Percentiles rank a stretch among this genome's conserved stretches.
Evolutionary conservation across 2,888 invertebrate species (phyloP).

Genomic region (Phyllotreta cruciferae): DNA sequence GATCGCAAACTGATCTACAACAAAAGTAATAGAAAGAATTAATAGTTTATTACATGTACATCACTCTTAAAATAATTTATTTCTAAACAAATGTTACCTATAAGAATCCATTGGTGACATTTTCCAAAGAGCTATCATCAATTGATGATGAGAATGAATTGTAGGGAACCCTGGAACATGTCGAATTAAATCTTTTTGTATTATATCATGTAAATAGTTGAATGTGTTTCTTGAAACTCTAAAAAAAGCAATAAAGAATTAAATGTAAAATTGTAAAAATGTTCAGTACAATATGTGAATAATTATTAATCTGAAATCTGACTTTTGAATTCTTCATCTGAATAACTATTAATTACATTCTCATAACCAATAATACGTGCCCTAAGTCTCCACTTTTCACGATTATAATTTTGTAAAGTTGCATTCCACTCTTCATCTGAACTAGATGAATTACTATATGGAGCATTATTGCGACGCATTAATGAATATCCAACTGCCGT

Average conservation of each 20-base stretch:
- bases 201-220: constrained; percentile 23
- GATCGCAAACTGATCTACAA: constrained; percentile 27
- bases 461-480: constrained; percentile 26
- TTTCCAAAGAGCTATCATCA: constrained; percentile 31
- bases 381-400: too few relatives aligned
- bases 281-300: constrained; percentile 10
- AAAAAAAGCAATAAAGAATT: constrained; percentile 17
- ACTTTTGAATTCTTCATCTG: constrained; percentile 29
- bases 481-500: constrained; percentile 22
- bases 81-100: constrained; percentile 18
- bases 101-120: constrained; percentile 28
- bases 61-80: too few relatives aligned
- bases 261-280: constrained; percentile 16
- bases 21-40: neutral
- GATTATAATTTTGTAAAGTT: constrained; percentile 25
- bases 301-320: too few relatives aligned
- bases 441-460: constrained; percentile 22
- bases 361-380: constrained; percentile 26
- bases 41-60: too few relatives aligned
- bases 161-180: constrained; percentile 25
- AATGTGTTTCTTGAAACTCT: constrained; percentile 27
- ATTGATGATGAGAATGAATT: constrained; percentile 24
- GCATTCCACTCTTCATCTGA: constrained; percentile 30
- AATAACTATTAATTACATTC: constrained; percentile 25
- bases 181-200: constrained; percentile 28